Evolutionary conservation across 2,888 invertebrate species (phyloP), one percentile per base, ranked within the genome.

Genomic region (Nudaria mundana): DNA sequence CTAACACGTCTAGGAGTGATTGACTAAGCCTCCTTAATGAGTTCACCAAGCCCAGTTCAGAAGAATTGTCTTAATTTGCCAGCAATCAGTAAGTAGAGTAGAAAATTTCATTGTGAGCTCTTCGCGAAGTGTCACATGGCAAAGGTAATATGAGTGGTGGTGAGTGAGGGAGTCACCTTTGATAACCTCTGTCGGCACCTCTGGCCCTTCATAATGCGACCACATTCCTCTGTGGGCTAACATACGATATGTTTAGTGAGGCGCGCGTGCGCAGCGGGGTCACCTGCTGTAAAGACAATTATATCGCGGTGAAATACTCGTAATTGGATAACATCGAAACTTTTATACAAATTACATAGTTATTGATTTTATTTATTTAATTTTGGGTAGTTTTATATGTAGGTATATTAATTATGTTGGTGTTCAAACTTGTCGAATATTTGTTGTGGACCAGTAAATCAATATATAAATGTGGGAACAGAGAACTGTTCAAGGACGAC

Each of bases 261-360:
- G 31, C 1, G 18, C 31, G 33, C 24, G 18, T 15, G 16, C 44
- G 23, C 37, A 32, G 23, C 30, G 13, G 41, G 58, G 57, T 54
- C 58, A 57, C 43, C 4, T 28, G 36, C 58, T 20, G 28, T 55
- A 41, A 38, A 57, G 53, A 50, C 54, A 50, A 57, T 53, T 53
- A n/a, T n/a, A 53, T 39, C 39, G 39, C 50, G 34, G 40, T 15
- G 30, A 47, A 54, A 51, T 56, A n/a, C n/a, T n/a, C n/a, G n/a
- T n/a, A 58, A 39, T 39, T 39, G 39, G 33, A 39, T 15, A 34
- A 26, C 26, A 18, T 16, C 20, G 20, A 32, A 20, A 30, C 13
- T 16, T 35, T 40, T 25, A 39, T 40, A 34, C n/a, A 30, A 20
- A 40, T 34, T 30, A 25, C 20, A 11, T 22, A 40, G 18, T 40